Evolutionary conservation across 2,797 vertebrate species (phyloP), one percentile per base, ranked within the genome.

Genomic region (Coranthus polyacanthus): DNA sequence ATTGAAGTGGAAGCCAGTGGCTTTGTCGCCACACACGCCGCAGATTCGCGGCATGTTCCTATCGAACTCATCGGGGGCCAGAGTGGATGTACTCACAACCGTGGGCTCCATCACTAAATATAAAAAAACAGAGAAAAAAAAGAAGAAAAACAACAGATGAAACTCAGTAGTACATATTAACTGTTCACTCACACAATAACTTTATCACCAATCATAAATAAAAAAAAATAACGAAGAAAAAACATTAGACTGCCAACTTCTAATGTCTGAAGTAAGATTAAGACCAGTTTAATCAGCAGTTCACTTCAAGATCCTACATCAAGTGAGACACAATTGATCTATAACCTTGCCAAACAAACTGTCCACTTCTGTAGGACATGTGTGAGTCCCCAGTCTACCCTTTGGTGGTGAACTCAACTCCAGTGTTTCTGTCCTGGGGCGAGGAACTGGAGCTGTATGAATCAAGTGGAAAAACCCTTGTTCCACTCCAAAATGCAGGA

Each of bases 1-100:
- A 0, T 99, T 99, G 91, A 99, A 99, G 92, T 99, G 98, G 79
- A 98, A 99, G 26, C 98, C 98, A 0, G 97, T 96, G 86, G 98
- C 98, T 74, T 95, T 95, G 93, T 99, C 97, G 3, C 97, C 97
- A 0, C 97, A 99, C 13, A 99, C 97, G 0, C 97, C 98, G 3
- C 97, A 99, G 91, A 99, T 95, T 1, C 98, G 93, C 0, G 97
- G 95, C 36, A 94, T 66, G 15, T 95, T 97, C 76, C 95, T 89
- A 63, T 99, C 97, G 3, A 95, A 93, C 59, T 99, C 97, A 71
- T 95, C 94, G 0, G 91, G 61, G 41, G 95, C 93, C 13, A 93
- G 77, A 43, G 94, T 89, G 8, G 96, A 96, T 0, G 95, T 95
- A 83, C 95, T 96, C 63, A 96, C 93, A 6, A 95, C 94, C 12